Evolutionary conservation across 1,140 invertebrate genomes (phyloP).

Genomic region (Achroia grisella): DNA sequence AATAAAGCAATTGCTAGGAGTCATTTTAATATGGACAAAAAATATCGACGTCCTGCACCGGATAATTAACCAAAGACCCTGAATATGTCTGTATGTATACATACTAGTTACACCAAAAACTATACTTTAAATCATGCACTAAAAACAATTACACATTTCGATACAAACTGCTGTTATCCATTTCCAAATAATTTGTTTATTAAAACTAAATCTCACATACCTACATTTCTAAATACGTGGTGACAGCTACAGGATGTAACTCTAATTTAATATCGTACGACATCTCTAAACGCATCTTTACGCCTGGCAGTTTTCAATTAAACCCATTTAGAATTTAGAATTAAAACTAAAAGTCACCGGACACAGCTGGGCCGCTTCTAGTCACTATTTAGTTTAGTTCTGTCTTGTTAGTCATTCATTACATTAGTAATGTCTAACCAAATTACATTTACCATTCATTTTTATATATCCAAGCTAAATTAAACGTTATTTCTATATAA

Average conservation of each 20-base stretch:
- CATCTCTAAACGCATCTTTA: conserved; percentile 23
- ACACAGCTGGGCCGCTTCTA: conserved; percentile 63
- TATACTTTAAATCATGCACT: no score
- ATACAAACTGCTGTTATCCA: no score
- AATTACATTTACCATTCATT: neutral
- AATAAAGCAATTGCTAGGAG: no score
- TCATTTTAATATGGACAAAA: no score
- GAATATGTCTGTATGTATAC: no score
- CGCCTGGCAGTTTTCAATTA: conserved; percentile 55
- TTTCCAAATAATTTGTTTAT: no score
- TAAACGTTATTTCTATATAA: conserved; percentile 12
- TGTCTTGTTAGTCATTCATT: conserved; percentile 68
- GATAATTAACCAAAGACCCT: no score
- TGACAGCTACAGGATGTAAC: conserved; percentile 12
- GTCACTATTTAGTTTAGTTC: conserved; percentile 63
- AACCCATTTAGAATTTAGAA: conserved; percentile 50
- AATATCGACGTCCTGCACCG: no score
- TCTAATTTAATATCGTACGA: conserved; percentile 16
- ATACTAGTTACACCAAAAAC: no score
- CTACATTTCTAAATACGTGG: neutral
- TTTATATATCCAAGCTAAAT: neutral
- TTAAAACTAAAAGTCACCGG: conserved; percentile 65
- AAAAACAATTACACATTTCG: no score
- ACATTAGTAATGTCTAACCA: conserved; percentile 58
- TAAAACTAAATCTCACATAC: no score